Evolutionary conservation across 30 jellyfish, hydroid and myxozoan species (phyloP), one percentile per base, ranked within the genome.

Genomic region (Chrysaora quinquecirrha): DNA sequence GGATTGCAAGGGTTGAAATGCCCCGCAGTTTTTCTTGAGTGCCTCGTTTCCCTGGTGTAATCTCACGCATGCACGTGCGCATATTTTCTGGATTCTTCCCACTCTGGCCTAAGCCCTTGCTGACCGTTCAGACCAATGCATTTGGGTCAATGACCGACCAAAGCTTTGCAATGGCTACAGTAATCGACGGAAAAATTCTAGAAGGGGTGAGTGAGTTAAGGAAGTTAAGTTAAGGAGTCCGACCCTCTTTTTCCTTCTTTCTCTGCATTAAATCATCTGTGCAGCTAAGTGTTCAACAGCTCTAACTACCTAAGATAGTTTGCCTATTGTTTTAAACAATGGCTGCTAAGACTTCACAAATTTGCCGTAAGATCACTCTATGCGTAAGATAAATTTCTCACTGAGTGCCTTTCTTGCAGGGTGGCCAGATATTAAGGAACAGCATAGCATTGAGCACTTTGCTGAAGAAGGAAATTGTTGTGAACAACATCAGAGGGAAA

Each of bases 401-500:
- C 72, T 60, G 72, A n/a, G n/a, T n/a, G n/a, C n/a, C n/a, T n/a
- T n/a, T n/a, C n/a, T n/a, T n/a, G n/a, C n/a, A 88, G 97, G 97
- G 97, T 31, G 97, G 97, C 18, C 97, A 88, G 72, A 69, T 88
- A 29, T 88, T 88, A 2, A 64, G 97, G 30, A 81, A 80, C 69
- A 75, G 86, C 35, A 52, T 81, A 18, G 84, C 89, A 22, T 30
- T 88, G 79, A 48, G 94, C 65, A 71, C 90, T 61, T 43, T 88
- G 43, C 4, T 34, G 23, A 62, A 62, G 28, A 50, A 56, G 72
- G 72, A 70, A 24, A 35, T 88, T 31, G 65, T 49, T 22, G 80
- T 88, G 28, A 47, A 60, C 34, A 88, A 88, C 62, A 72, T 88
- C 0, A 63, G 97, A 63, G 90, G 83, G 50, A 79, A 79, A 10